These are phyloP conservation scores for Lepus europaeus DNA, from an alignment of 2,113 vertebrate genomes.

Conservation along the genomic window DNA sequence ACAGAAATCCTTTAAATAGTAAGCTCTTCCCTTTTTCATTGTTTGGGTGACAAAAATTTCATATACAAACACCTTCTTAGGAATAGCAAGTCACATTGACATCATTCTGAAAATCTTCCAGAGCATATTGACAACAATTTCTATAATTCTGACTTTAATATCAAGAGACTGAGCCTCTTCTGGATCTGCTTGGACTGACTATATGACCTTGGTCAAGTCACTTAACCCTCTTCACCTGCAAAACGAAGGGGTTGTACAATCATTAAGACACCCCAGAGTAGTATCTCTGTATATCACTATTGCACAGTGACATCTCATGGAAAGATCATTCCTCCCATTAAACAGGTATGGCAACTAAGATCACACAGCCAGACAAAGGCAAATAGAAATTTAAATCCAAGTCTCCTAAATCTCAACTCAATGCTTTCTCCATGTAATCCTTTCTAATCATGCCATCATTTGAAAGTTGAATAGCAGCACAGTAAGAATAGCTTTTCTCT, in stretches of 20 bases:
- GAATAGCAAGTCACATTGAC: not conserved
- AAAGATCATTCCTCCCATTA: not conserved
- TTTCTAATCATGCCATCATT: not conserved
- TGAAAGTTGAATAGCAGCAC: not conserved
- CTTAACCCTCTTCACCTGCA: not conserved
- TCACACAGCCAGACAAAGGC: not conserved
- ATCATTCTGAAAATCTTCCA: not conserved
- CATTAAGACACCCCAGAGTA: not conserved
- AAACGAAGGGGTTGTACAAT: not conserved
- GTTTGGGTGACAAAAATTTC: constrained; percentile 8
- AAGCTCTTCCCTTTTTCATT: not conserved
- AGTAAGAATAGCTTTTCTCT: not conserved
- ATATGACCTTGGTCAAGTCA: not conserved
- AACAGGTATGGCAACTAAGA: not conserved
- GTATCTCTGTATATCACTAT: not conserved
- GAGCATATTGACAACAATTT: not conserved
- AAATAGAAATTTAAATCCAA: not conserved
- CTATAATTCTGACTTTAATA: not conserved
- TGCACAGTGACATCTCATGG: not conserved
- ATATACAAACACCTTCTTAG: not conserved
- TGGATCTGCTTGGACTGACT: not conserved
- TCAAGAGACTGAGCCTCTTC: not conserved
- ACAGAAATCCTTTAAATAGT: not conserved
- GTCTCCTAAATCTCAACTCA: not conserved
- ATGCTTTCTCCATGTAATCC: not conserved